Percentiles rank a stretch among this genome's conserved stretches.
These are phyloP conservation scores for Troides helena DNA, from an alignment of 2,888 invertebrate species.

Conservation along the genomic window DNA sequence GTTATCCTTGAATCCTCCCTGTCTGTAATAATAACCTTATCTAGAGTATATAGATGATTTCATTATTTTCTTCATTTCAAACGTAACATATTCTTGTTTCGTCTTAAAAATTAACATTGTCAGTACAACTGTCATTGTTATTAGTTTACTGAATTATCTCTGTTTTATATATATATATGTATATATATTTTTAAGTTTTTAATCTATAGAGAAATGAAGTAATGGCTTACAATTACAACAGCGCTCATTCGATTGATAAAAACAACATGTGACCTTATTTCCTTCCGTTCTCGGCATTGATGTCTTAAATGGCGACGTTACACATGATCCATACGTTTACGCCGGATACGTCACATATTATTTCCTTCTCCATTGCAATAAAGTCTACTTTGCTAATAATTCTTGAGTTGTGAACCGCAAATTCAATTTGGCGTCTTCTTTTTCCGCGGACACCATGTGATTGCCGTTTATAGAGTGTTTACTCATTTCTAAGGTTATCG, in stretches of 20 bases:
- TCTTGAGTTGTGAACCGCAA: neutral
- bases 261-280: constrained; percentile 48
- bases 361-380: neutral
- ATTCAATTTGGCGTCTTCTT: constrained; percentile 20
- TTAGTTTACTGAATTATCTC: no score
- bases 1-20: no score
- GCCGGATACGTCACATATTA: neutral
- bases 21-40: no score
- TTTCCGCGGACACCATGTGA: constrained; percentile 29
- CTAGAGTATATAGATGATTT: no score
- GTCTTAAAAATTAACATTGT: no score
- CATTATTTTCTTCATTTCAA: no score
- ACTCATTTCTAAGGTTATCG: constrained; percentile 30
- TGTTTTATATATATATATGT: no score
- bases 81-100: no score
- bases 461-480: constrained; percentile 29
- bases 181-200: neutral
- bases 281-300: constrained; percentile 52
- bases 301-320: constrained; percentile 42
- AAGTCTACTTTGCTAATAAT: constrained; percentile 16
- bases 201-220: neutral
- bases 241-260: constrained; percentile 38
- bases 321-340: constrained; percentile 13
- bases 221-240: constrained; percentile 4
- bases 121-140: no score